Percentiles rank a stretch among this genome's conserved stretches.
Evolutionary conservation across 1,140 invertebrate species (phyloP).

Genomic region (Dreissena rostriformis): DNA sequence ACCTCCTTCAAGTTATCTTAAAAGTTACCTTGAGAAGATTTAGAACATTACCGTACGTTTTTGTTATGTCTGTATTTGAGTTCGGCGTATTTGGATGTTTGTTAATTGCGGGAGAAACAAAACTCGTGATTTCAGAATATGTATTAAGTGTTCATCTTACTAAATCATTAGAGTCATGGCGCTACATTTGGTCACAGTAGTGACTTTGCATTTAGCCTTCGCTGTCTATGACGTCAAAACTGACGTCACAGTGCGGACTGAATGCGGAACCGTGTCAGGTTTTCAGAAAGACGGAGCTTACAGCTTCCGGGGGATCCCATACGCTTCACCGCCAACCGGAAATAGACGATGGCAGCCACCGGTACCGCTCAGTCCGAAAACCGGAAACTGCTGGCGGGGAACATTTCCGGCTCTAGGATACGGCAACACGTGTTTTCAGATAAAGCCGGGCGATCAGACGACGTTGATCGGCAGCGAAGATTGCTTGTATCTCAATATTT

Average conservation of each 20-base stretch:
- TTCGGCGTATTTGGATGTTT: no score
- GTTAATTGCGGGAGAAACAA: no score
- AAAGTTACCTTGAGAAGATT: no score
- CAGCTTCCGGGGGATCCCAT: conserved; percentile 93
- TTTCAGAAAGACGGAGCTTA: conserved; percentile 85
- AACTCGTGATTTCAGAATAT: no score
- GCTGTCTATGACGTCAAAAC: no score
- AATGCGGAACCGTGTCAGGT: conserved; percentile 47
- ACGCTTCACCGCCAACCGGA: conserved; percentile 87
- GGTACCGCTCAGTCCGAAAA: conserved; percentile 69
- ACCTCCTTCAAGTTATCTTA: no score
- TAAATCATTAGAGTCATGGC: no score
- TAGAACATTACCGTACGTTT: no score
- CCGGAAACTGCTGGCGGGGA: conserved; percentile 65
- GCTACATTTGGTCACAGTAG: no score
- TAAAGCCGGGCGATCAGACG: neutral
- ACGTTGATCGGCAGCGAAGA: conserved; percentile 67
- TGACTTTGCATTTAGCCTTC: no score
- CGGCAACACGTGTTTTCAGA: conserved; percentile 30
- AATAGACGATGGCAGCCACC: conserved; percentile 87
- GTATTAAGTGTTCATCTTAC: no score
- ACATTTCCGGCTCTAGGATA: conserved; percentile 20
- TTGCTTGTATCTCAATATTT: conserved; percentile 74
- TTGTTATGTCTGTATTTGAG: no score
- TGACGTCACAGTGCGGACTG: conserved; percentile 14